These are phyloP conservation scores for Hippopotamyrus pictus DNA, from an alignment of 2,797 vertebrate genomes.

Conservation along the genomic window DNA sequence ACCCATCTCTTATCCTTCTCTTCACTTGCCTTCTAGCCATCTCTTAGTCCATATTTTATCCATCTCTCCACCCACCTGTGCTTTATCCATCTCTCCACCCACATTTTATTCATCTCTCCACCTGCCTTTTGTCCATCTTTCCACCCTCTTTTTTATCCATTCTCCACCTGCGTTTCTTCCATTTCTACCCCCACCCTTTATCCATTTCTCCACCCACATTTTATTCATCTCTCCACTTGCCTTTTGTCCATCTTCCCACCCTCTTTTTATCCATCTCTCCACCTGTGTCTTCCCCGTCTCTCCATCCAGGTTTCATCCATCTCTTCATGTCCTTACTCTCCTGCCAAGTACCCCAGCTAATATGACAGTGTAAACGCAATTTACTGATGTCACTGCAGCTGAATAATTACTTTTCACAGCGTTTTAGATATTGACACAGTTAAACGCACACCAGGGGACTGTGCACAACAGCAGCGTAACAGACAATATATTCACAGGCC, in stretches of 20 bases:
- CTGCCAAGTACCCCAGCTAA: background rate
- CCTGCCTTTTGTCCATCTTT: background rate
- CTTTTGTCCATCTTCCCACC: background rate
- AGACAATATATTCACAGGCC: constrained; percentile 20
- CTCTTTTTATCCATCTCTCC: background rate
- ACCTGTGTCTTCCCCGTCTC: background rate
- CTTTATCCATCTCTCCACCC: background rate
- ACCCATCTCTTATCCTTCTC: background rate
- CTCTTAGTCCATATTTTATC: background rate
- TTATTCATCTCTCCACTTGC: background rate
- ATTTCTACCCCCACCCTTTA: background rate
- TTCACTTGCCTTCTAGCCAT: background rate
- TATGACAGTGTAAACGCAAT: constrained; percentile 27
- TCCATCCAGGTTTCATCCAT: background rate
- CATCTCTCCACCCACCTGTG: background rate
- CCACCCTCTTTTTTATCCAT: background rate
- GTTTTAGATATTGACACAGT: constrained; percentile 4
- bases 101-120: background rate
- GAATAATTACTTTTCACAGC: constrained; percentile 40
- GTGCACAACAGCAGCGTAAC: constrained; percentile 24
- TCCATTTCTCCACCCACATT: background rate
- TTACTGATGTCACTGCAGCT: constrained; percentile 32
- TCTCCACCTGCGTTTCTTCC: background rate
- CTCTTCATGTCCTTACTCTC: background rate
- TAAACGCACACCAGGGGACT: constrained; percentile 11